Base-by-base conservation (phyloP, 2,888 invertebrate genomes). In the Drosophila subsilvestris region DNA sequence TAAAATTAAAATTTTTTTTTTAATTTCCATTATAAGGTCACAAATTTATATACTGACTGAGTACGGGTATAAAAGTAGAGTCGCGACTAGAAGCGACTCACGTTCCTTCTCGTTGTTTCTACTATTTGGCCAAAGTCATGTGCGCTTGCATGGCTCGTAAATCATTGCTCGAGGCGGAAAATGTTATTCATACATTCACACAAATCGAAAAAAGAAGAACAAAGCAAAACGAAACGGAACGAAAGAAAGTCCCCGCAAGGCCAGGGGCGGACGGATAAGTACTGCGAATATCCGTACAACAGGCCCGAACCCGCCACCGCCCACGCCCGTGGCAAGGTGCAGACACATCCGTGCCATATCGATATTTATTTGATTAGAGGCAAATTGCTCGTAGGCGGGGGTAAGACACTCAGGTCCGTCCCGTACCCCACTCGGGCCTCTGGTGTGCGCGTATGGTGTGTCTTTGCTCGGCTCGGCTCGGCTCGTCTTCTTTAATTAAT, bases 401-500 rank as follows among this genome's bases (percentile, higher is more conserved):
- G 22, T 29, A 42, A 42, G 37, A n/a, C 14, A 2, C 37, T 37
- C n/a, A 14, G 54, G 37, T 9, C 37, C 49, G 27, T 8, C 22
- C 18, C 45, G 27, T 53, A 25, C 58, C 20, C 37, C 37, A 29
- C 50, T 42, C 25, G 43, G 17, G 25, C 47, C 70, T 32, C 42
- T 49, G 27, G 27, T 48, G 69, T 47, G 32, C 5, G 12, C 32
- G 14, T 12, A 32, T 32, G 12, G 5, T 6, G 22, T 55, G 53
- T 55, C 25, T 56, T 20, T 56, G 45, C 78, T 72, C 75, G 69
- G 58, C 77, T 83, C 72, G 84, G 74, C 80, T 44, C 77, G 81
- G 71, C 65, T 44, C 61, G 55, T 32, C 69, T 86, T 44, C 63
- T 79, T 80, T 78, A 80, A 80, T 80, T 80, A 79, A 79, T 78